phyloP scores from a whole-genome alignment of 2,888 invertebrate species.

The Limnephilus marmoratus region DNA sequence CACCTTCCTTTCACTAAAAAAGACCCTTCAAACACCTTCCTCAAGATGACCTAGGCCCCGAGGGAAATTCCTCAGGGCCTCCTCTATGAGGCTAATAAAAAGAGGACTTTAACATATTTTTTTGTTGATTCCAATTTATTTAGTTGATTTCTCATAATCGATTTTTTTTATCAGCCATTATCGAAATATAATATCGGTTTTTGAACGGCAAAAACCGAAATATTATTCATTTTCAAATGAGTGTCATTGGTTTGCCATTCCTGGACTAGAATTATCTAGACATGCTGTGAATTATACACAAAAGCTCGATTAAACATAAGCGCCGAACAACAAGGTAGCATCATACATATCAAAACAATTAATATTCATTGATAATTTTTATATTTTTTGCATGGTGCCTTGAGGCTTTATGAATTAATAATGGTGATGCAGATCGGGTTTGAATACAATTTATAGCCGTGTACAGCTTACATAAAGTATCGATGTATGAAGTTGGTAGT shows the following conservation, averaged over 20 bases:
- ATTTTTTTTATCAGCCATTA: neutral
- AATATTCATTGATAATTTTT: conserved; percentile 16
- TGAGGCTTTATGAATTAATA: neutral
- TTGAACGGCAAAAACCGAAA: neutral
- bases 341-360: neutral
- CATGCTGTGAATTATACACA: neutral
- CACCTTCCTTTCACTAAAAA: too few relatives aligned
- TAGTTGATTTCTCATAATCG: neutral
- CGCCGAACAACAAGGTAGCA: neutral
- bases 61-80: too few relatives aligned
- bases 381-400: conserved; percentile 4
- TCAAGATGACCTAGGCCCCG: too few relatives aligned
- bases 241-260: neutral
- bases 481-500: conserved; percentile 7
- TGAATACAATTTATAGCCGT: neutral
- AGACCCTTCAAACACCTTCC: too few relatives aligned
- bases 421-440: neutral
- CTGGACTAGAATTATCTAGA: neutral
- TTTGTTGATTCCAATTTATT: too few relatives aligned
- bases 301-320: neutral
- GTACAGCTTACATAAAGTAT: neutral
- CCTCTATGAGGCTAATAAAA: too few relatives aligned
- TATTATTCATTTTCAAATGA: neutral
- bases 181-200: neutral
- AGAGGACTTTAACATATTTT: too few relatives aligned